phyloP scores from a whole-genome alignment of 2,113 vertebrate genomes.

The Halcyon malimbica region DNA sequence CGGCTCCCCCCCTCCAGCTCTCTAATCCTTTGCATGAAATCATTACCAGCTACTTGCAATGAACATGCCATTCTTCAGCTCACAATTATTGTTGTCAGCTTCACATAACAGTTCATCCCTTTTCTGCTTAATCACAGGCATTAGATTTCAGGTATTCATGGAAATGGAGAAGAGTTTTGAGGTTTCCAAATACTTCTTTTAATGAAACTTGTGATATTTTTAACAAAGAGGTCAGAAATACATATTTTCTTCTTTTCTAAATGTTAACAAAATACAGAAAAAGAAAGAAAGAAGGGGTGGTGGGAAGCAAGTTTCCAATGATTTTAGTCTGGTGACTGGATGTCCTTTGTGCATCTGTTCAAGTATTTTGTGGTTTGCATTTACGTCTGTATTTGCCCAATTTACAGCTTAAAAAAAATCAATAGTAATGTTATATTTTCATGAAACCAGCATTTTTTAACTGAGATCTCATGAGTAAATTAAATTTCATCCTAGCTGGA shows the following conservation, averaged over 20 bases:
- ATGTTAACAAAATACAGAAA: conserved; percentile 56
- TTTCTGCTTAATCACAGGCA: conserved; percentile 36
- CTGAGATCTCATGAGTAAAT: conserved; percentile 66
- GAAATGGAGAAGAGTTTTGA: conserved; percentile 45
- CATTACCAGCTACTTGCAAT: conserved; percentile 40
- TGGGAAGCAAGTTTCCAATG: conserved; percentile 38
- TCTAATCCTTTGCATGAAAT: conserved; percentile 27
- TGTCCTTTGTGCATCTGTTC: conserved; percentile 68
- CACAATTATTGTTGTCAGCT: conserved; percentile 49
- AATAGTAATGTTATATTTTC: conserved; percentile 69
- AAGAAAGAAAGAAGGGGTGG: conserved; percentile 6
- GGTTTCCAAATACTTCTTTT: conserved; percentile 43
- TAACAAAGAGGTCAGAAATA: conserved; percentile 54
- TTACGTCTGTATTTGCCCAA: conserved; percentile 69
- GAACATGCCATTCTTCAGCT: conserved; percentile 38
- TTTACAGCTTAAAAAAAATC: conserved; percentile 68
- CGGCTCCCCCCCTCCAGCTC: neutral
- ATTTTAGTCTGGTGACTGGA: conserved; percentile 56
- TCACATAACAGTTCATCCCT: conserved; percentile 40
- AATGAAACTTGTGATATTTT: conserved; percentile 53
- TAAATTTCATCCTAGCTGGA: conserved; percentile 59
- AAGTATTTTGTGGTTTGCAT: conserved; percentile 74
- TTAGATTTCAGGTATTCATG: conserved; percentile 58
- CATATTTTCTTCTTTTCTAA: conserved; percentile 22
- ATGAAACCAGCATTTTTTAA: conserved; percentile 64